phyloP scores from a whole-genome alignment of 2,113 vertebrate species.

The Turnix velox region DNA sequence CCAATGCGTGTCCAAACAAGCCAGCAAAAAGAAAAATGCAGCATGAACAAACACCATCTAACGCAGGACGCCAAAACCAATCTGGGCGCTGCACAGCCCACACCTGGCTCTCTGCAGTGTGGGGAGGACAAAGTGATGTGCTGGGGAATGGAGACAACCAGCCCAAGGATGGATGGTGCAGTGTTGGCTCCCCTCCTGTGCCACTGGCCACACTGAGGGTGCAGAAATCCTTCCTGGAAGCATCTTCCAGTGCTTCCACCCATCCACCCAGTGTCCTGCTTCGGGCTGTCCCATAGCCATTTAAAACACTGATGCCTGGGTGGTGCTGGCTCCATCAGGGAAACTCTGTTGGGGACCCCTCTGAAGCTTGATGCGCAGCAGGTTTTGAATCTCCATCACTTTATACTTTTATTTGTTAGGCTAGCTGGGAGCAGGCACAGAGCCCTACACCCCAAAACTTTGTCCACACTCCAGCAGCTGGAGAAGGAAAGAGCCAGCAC shows the following conservation, averaged over 20 bases:
- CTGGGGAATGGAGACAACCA: accelerated
- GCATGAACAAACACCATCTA: conserved; percentile 35
- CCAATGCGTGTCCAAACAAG: conserved; percentile 60
- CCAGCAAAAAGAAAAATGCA: conserved; percentile 55
- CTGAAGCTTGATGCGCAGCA: background rate
- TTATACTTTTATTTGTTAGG: background rate
- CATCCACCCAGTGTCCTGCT: accelerated
- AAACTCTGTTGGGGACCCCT: background rate
- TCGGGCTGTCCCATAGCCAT: background rate
- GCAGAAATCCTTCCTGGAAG: background rate
- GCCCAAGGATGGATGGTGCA: background rate
- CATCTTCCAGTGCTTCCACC: accelerated
- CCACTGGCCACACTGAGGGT: background rate
- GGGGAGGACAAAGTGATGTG: background rate
- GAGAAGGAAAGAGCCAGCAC: background rate
- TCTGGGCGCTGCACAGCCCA: background rate
- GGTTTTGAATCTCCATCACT: background rate
- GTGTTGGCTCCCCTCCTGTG: background rate
- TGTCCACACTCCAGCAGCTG: background rate
- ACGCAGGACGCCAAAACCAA: conserved; percentile 22
- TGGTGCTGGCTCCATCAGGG: accelerated
- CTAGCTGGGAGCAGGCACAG: background rate
- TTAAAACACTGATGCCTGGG: background rate
- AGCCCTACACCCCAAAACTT: background rate
- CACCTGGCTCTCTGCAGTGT: background rate